These are phyloP conservation scores for Eufriesea mexicana DNA, from an alignment of 1,140 invertebrate genomes.

Conservation along the genomic window DNA sequence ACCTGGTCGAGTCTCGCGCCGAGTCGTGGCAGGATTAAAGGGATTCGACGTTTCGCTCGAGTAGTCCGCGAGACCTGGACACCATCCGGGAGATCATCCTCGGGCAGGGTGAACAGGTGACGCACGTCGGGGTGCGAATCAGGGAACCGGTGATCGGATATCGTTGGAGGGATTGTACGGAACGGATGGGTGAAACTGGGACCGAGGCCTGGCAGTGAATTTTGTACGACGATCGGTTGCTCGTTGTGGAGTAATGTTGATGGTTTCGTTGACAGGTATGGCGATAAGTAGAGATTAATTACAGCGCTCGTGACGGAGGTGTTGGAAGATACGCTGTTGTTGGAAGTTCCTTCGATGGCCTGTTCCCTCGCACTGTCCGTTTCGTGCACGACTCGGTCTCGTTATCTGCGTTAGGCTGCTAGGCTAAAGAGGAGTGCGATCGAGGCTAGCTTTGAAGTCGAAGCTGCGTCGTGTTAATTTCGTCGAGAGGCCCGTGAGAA, in stretches of 20 bases:
- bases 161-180: neutral
- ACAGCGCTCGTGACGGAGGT: neutral
- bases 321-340: neutral
- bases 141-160: neutral
- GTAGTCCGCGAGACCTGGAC: too few relatives aligned
- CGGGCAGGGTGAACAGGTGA: too few relatives aligned
- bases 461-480: neutral
- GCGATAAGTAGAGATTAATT: neutral
- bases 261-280: constrained; percentile 49
- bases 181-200: neutral
- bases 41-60: neutral
- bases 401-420: neutral
- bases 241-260: constrained; percentile 43
- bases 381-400: neutral
- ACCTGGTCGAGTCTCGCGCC: too few relatives aligned
- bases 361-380: neutral
- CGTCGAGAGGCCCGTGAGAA: neutral
- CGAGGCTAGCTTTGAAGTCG: neutral
- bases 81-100: too few relatives aligned
- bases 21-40: neutral
- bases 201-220: neutral
- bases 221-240: neutral
- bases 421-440: neutral
- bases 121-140: neutral
- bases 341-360: neutral